Evolutionary conservation across 2,888 invertebrate genomes (phyloP), one percentile per base, ranked within the genome.

Genomic region (Pyralis farinalis): DNA sequence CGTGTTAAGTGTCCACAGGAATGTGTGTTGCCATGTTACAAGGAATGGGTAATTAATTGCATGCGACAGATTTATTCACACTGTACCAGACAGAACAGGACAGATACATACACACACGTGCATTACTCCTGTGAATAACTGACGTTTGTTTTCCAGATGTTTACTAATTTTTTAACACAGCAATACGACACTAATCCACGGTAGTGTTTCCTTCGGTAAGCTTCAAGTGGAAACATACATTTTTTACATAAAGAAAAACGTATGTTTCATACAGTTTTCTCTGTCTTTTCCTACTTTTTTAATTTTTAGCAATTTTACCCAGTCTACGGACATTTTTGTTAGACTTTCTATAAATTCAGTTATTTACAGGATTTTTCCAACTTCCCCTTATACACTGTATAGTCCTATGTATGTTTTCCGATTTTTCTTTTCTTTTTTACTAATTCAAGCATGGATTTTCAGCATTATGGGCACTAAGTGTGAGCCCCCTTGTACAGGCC

Each of bases 401-500:
- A 69, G 68, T 55, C 53, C 45, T 59, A 52, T 58, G 58, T 50
- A 48, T 50, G 44, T 54, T 58, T 43, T 53, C 54, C 65, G 52
- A 57, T 58, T 57, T 63, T 68, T 67, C 62, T 71, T 73, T 76
- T 69, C 55, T 70, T 80, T 75, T 72, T 73, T 73, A 87, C 87
- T 87, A 88, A 87, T 78, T 68, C 63, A 70, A 73, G 88, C 88
- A 87, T 88, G 87, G 83, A 73, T 87, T 89, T 89, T 86, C 90
- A 90, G 90, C 89, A 67, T 81, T 90, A 70, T 89, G 89, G 89
- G 86, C 83, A 59, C 73, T 90, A 79, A 77, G 76, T 71, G 75
- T 89, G 71, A 80, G 80, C 72, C 87, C 89, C 49, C 78, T 89
- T 70, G 83, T 88, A 52, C 84, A 84, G 77, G 87, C 89, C 68